Base-by-base conservation (phyloP, 2,888 invertebrate genomes). In the Drosophila melanosoma region DNA sequence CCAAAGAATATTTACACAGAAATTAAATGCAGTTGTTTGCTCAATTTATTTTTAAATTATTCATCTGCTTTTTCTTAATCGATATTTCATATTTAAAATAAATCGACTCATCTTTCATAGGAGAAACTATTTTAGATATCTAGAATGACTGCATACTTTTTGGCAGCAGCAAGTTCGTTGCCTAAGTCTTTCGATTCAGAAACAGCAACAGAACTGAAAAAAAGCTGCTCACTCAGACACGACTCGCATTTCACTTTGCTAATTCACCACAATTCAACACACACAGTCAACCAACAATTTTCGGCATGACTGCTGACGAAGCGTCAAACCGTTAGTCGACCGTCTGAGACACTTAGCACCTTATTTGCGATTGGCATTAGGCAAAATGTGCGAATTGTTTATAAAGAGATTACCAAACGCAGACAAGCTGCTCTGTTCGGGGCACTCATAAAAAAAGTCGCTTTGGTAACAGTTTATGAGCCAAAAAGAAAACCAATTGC, bases 351-450 rank as follows among this genome's bases (percentile, higher is more conserved):
- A 91, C 82, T 90, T 87, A 83, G 81, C 90, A 86, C 86, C 87
- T 90, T 91, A 82, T 91, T 88, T 89, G 77, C 86, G 69, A 67
- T 76, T 56, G 67, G 69, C 77, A 87, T 84, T 87, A 91, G 80
- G 74, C 76, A 57, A 64, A 77, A 89, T 79, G 91, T 91, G 91
- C 83, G 79, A 91, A 91, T 91, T 91, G 84, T 75, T 83, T 83
- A 85, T 89, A 83, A 90, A 85, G 85, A 84, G 89, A 90, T 89
- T 89, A 90, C 90, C 85, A 88, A 90, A 89, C 79, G 60, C 69
- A 79, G 73, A 82, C 75, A 69, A 69, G 60, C 40, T 60, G 83
- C 79, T 79, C 79, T 81, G 74, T 75, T 75, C 79, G 76, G 52
- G 52, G 68, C 63, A 56, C 57, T 67, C 82, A 86, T 87, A 88